Evolutionary conservation across 2,113 vertebrate genomes (phyloP).

Genomic region (Chascanopsetta lugubris): DNA sequence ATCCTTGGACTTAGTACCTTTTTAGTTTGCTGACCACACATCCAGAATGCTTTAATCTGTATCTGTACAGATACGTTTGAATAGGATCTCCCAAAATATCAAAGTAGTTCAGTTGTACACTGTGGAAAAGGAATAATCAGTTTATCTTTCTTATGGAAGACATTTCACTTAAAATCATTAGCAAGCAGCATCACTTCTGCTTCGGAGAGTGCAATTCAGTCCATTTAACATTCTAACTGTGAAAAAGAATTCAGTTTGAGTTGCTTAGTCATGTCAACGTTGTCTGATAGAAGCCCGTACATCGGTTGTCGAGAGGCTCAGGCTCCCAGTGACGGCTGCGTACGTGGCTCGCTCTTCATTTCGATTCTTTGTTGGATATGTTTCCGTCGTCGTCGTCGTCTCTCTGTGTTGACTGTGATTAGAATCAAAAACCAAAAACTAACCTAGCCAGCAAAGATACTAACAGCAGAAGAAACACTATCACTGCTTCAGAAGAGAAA

Average conservation of each 20-base stretch:
- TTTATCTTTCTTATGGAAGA: conserved; percentile 13
- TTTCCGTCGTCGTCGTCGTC: conserved; percentile 22
- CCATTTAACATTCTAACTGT: conserved; percentile 21
- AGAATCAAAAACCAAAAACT: conserved; percentile 65
- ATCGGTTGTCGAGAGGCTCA: background rate
- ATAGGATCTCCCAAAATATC: conserved; percentile 2
- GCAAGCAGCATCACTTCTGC: background rate
- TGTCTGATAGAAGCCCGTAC: background rate
- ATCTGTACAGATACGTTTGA: conserved; percentile 21
- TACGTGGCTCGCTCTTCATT: background rate
- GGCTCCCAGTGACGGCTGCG: conserved; percentile 7
- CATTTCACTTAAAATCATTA: background rate
- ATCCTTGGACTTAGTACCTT: conserved; percentile 32
- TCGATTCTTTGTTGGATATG: background rate
- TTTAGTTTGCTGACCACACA: conserved; percentile 29
- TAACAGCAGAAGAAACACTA: conserved; percentile 18
- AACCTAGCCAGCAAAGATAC: conserved; percentile 45
- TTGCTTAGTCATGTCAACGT: conserved; percentile 9
- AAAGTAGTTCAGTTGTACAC: conserved; percentile 32
- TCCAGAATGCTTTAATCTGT: conserved; percentile 36
- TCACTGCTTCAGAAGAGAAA: conserved; percentile 20
- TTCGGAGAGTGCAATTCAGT: conserved; percentile 18
- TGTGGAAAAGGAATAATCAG: conserved; percentile 30
- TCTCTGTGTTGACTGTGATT: conserved; percentile 41
- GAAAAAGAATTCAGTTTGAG: conserved; percentile 33